Percentiles rank a stretch among this genome's conserved stretches.
Evolutionary conservation across 2,797 vertebrate genomes (phyloP).

Genomic region (Lagothrix lagotricha): DNA sequence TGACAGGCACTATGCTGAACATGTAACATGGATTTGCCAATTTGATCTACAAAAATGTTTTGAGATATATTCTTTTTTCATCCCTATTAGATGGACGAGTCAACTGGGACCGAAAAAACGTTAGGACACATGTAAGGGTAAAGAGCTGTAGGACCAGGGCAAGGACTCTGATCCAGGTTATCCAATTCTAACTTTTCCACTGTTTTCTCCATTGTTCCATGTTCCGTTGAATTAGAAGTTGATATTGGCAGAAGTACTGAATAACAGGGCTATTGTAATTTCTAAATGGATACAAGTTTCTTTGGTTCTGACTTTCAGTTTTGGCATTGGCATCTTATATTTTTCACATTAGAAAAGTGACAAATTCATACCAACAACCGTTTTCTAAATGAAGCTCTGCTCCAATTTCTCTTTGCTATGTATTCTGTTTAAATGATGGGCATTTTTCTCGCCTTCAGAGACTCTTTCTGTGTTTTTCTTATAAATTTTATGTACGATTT

Average conservation of each 20-base stretch:
- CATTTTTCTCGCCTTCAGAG: not conserved
- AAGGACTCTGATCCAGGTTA: not conserved
- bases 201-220: not conserved
- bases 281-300: not conserved
- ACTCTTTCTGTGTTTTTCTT: not conserved
- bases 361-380: not conserved
- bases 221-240: not conserved
- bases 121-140: not conserved
- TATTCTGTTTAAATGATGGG: not conserved
- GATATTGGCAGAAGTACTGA: not conserved
- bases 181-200: not conserved
- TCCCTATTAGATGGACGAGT: not conserved
- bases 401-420: not conserved
- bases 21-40: not conserved
- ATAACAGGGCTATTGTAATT: not conserved
- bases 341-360: not conserved
- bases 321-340: not conserved
- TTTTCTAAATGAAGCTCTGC: not conserved
- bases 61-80: not conserved
- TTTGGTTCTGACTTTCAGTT: not conserved
- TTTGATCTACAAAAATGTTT: not conserved
- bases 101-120: not conserved
- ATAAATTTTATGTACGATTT: not conserved
- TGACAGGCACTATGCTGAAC: not conserved
- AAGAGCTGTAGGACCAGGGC: not conserved